Conservation (phyloP, 2,797 vertebrate genomes). For the Myiothlypis chrysogaster region DNA sequence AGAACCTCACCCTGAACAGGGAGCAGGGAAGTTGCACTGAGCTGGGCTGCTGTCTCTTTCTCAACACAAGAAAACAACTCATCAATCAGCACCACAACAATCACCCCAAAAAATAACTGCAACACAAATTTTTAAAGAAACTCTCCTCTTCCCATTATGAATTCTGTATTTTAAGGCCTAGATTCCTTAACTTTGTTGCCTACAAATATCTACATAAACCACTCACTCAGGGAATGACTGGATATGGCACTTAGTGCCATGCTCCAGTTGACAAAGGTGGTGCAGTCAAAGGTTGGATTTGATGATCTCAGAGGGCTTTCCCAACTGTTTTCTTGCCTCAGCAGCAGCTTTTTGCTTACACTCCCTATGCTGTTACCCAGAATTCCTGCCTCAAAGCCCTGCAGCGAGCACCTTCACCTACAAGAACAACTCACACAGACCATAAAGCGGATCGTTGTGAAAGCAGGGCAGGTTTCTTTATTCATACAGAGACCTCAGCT, state of each 20-base stretch:
- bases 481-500: not conserved
- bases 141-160: accelerated
- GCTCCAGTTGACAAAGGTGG: not conserved
- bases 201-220: not conserved
- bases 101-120: accelerated
- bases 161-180: not conserved
- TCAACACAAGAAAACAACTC: not conserved
- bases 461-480: not conserved
- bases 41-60: not conserved
- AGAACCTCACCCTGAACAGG: not conserved
- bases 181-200: not conserved
- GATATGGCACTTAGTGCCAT: not conserved
- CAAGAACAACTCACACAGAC: not conserved
- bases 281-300: not conserved
- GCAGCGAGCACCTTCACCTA: not conserved
- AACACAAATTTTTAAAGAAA: not conserved
- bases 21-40: not conserved
- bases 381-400: not conserved
- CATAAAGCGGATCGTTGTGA: accelerated
- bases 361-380: not conserved
- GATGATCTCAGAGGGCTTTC: not conserved
- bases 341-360: not conserved
- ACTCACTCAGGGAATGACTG: accelerated
- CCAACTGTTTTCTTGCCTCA: not conserved
- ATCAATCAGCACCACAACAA: accelerated